phyloP scores from a whole-genome alignment of 2,113 vertebrate species.

The Melanerpes aurifrons region DNA sequence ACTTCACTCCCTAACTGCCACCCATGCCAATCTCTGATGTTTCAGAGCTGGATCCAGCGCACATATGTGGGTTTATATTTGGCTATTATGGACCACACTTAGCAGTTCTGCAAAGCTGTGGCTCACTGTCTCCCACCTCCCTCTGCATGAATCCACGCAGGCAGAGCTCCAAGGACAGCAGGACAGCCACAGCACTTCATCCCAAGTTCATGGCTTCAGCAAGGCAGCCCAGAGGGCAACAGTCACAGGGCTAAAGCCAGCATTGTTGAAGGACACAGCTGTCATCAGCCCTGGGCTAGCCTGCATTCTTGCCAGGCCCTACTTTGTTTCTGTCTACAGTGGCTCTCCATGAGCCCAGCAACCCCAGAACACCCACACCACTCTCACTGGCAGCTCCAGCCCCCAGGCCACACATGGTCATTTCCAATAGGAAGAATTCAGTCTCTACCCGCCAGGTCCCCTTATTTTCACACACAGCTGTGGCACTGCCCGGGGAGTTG shows the following conservation, averaged over 20 bases:
- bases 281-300: not conserved
- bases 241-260: not conserved
- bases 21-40: not conserved
- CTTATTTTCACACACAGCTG: fast-evolving
- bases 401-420: fast-evolving
- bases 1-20: not conserved
- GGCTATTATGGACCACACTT: fast-evolving
- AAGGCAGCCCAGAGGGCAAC: not conserved
- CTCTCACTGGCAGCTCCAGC: not conserved
- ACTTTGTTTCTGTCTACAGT: fast-evolving
- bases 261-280: not conserved
- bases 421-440: fast-evolving
- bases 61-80: not conserved
- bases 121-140: not conserved
- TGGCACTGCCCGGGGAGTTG: fast-evolving
- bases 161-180: not conserved
- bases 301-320: not conserved
- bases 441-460: not conserved
- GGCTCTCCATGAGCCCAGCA: not conserved
- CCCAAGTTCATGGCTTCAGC: fast-evolving
- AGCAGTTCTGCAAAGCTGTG: not conserved
- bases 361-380: too few species aligned
- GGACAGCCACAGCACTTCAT: not conserved
- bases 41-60: not conserved
- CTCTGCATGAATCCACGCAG: fast-evolving